These are phyloP conservation scores for Cosmia trapezina DNA, from an alignment of 2,888 invertebrate genomes.

Conservation along the genomic window DNA sequence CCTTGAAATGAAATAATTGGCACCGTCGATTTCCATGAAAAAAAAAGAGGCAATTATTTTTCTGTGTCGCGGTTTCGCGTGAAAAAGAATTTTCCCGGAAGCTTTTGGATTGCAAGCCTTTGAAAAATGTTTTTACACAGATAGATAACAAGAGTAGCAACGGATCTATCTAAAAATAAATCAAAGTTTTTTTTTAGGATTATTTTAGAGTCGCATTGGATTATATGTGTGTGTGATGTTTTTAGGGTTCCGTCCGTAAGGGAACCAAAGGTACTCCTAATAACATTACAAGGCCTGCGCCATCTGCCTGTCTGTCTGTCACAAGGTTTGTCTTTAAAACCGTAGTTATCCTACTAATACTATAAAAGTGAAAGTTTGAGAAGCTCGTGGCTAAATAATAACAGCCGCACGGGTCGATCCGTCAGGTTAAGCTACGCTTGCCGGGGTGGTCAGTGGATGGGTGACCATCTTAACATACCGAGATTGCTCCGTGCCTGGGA, in stretches of 20 bases:
- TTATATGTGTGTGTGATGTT: background rate
- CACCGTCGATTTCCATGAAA: background rate
- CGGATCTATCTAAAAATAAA: background rate
- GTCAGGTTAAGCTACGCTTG: no score
- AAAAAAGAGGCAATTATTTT: background rate
- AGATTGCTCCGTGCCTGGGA: no score
- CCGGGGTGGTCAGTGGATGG: no score
- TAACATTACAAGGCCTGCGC: background rate
- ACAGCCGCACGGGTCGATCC: no score
- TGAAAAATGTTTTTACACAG: background rate
- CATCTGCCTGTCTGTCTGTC: background rate
- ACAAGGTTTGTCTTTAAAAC: no score
- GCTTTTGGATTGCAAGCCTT: background rate
- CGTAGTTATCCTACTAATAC: no score
- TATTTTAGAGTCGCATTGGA: background rate
- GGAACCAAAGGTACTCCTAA: background rate
- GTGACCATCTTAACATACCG: no score
- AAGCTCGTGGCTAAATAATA: no score
- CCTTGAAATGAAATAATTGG: background rate
- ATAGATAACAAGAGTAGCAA: background rate
- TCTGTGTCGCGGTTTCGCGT: background rate
- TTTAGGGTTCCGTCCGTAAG: background rate
- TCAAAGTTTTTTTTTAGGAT: background rate
- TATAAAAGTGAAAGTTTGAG: no score
- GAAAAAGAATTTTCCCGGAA: background rate